Evolutionary conservation across 2,113 vertebrate genomes (phyloP).

Genomic region (Madoqua kirkii): DNA sequence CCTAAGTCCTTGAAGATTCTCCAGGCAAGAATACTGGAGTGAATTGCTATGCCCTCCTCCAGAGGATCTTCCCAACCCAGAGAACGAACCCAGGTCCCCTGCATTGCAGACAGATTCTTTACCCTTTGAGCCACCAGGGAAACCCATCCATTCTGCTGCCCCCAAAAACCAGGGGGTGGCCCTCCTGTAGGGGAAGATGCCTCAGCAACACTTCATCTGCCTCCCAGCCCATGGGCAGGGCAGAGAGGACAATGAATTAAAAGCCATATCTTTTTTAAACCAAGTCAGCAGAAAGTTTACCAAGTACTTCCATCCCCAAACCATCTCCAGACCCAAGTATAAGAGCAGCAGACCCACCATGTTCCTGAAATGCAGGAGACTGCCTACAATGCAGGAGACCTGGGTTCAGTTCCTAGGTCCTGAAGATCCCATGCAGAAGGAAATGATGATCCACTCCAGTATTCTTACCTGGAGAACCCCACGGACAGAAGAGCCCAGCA

Average conservation of each 20-base stretch:
- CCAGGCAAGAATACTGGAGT: background rate
- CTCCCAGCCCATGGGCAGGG: background rate
- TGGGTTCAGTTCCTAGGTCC: background rate
- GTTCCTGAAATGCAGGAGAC: background rate
- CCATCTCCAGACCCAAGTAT: background rate
- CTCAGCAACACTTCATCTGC: background rate
- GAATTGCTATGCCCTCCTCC: background rate
- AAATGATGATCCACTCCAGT: background rate
- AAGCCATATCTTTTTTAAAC: background rate
- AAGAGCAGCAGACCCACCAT: background rate
- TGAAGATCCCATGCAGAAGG: background rate
- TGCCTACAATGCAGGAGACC: background rate
- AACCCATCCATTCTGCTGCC: background rate
- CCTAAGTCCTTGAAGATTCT: background rate
- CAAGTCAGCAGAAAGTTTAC: background rate
- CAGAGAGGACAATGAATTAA: background rate
- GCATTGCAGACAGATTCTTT: background rate
- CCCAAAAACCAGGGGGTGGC: rapidly evolving
- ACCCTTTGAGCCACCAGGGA: background rate
- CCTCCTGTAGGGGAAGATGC: background rate
- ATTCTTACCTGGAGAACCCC: background rate
- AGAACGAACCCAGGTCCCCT: background rate
- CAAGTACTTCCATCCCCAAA: background rate
- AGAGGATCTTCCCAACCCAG: background rate
- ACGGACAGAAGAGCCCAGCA: background rate